Evolutionary conservation across 2,888 invertebrate species (phyloP).

Genomic region (Acrobeloides nanus): DNA sequence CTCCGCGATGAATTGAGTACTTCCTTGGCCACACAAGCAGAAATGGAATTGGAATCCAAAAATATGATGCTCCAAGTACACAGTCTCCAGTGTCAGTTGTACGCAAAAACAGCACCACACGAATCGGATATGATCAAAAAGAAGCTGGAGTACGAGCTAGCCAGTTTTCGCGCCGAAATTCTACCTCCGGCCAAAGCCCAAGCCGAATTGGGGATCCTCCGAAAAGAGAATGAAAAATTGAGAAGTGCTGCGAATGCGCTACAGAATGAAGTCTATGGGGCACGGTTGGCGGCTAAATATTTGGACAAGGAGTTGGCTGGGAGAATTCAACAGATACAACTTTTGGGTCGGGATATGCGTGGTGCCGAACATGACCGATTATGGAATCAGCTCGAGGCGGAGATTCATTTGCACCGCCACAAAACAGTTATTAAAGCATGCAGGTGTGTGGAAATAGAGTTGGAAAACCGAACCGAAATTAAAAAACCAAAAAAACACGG

Average conservation of each 20-base stretch:
- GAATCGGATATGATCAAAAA: conserved; percentile 60
- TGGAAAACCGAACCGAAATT: too few species aligned
- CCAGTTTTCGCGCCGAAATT: conserved; percentile 43
- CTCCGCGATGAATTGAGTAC: conserved; percentile 70
- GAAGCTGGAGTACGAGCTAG: conserved; percentile 59
- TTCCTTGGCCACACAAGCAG: conserved; percentile 63
- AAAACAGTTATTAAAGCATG: conserved; percentile 60
- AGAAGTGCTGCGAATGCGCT: conserved; percentile 68
- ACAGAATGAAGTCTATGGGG: conserved; percentile 75
- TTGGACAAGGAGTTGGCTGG: conserved; percentile 64
- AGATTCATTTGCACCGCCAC: conserved; percentile 68
- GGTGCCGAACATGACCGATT: conserved; percentile 72
- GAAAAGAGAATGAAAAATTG: conserved; percentile 57
- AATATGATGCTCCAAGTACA: conserved; percentile 58
- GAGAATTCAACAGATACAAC: conserved; percentile 75
- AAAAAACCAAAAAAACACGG: too few species aligned
- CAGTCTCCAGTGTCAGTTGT: conserved; percentile 51
- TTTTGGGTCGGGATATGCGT: conserved; percentile 72
- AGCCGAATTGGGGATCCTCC: conserved; percentile 36
- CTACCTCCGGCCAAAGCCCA: conserved; percentile 36
- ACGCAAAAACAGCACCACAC: conserved; percentile 54
- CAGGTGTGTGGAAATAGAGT: too few species aligned
- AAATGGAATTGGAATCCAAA: conserved; percentile 64
- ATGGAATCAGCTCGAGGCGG: conserved; percentile 75
- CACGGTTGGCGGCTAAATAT: conserved; percentile 75